Base-by-base conservation (phyloP, 1,140 invertebrate species). In the Papilio xuthus region DNA sequence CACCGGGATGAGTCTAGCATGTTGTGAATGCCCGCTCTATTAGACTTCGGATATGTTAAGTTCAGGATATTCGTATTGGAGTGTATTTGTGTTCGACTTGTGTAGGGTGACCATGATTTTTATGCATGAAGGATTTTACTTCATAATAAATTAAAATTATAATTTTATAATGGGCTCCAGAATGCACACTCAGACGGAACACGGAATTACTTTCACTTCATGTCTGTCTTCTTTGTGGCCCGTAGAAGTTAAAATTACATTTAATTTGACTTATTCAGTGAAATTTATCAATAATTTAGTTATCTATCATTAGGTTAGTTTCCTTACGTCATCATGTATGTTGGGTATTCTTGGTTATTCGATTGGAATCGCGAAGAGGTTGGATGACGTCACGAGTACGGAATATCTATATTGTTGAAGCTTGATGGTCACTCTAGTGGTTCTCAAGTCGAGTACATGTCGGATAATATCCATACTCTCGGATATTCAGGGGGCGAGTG, bases 1-100 rank as follows among this genome's bases (percentile, higher is more conserved):
- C 78, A 74, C 56, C 67, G 78, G 73, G 63, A 77, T 67, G 75
- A 80, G 75, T 81, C 79, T 72, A 53, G 72, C 56, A 74, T 79
- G 77, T 73, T 76, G 74, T 76, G 74, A 76, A 76, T 76, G 74
- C 74, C 74, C 74, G 74, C 32, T 76, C 74, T 76, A 76, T 76
- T 76, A 76, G 74, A 76, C 53, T 76, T 76, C 53, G 74, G 74
- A 76, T 76, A 76, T 76, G 74, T 76, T 76, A 76, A 67, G 74
- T 76, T 76, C 74, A 60, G 50, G 72, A 74, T 76, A 76, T 76
- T 20, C 73, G 73, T 76, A 76, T 76, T 76, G 74, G 10, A 63
- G 53, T n/a, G 74, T 76, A 60, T 76, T 76, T 76, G 74, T 60
- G 53, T 76, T 76, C 74, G 74, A 76, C 53, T 76, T 76, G 13